phyloP scores from a whole-genome alignment of 2,797 vertebrate genomes.

The Sebastes ruberrimus region DNA sequence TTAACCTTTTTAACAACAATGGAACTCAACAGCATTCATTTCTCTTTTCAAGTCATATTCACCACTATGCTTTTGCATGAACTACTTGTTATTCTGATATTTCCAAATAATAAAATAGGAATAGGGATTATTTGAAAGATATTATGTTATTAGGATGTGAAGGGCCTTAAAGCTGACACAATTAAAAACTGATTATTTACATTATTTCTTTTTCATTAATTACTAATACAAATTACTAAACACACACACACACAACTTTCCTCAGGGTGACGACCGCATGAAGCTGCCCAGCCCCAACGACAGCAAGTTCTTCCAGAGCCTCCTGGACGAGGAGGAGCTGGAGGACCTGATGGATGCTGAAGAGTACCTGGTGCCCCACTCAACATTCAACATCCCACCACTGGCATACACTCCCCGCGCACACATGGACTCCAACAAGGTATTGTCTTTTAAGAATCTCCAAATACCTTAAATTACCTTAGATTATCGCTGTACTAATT shows the following conservation, averaged over 20 bases:
- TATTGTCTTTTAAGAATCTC: constrained; percentile 57
- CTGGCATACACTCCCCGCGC: constrained; percentile 92
- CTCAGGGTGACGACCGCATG: constrained; percentile 97
- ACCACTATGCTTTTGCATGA: not conserved
- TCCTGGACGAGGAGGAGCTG: constrained; percentile 94
- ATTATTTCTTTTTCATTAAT: not conserved
- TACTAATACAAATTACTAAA: not conserved
- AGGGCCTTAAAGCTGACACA: not conserved
- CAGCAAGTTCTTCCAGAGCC: constrained; percentile 99
- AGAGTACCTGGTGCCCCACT: constrained; percentile 96
- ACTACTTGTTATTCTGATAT: not conserved
- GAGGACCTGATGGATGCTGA: constrained; percentile 99
- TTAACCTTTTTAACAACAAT: not conserved
- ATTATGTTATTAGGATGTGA: not conserved
- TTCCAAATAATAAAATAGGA: not conserved
- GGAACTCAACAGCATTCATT: not conserved
- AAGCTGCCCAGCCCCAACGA: constrained; percentile 97
- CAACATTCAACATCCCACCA: constrained; percentile 89
- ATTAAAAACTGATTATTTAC: not conserved
- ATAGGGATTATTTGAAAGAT: not conserved
- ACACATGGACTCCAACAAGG: constrained; percentile 94
- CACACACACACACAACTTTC: not conserved
- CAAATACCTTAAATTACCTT: not conserved
- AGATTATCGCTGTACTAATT: not conserved
- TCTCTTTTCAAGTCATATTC: not conserved